Percentiles rank a stretch among this genome's conserved stretches.
Conservation (phyloP, 2,113 vertebrate genomes). For the Austrofundulus limnaeus region DNA sequence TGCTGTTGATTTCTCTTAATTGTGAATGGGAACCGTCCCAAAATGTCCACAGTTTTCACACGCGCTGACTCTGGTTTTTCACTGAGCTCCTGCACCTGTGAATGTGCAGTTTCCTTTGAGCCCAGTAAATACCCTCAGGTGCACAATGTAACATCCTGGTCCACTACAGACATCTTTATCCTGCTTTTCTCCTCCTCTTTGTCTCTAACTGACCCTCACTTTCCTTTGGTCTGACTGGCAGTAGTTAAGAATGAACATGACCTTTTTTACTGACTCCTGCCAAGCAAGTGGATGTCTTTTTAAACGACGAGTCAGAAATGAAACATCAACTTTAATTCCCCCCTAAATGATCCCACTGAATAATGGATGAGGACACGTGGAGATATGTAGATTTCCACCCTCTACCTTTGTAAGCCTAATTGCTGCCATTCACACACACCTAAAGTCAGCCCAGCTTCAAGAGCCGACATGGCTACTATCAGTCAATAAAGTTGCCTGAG, state of each 20-base stretch:
- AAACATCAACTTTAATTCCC: constrained; percentile 79
- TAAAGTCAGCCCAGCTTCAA: constrained; percentile 51
- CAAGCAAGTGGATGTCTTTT: constrained; percentile 70
- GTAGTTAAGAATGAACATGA: constrained; percentile 67
- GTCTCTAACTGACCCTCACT: constrained; percentile 34
- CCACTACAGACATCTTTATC: constrained; percentile 42
- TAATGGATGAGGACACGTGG: constrained; percentile 74
- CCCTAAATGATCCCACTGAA: constrained; percentile 75
- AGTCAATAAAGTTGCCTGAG: constrained; percentile 71
- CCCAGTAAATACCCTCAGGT: constrained; percentile 62
- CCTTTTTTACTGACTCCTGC: constrained; percentile 67
- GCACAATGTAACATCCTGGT: constrained; percentile 45
- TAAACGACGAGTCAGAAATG: constrained; percentile 72
- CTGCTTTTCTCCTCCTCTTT: constrained; percentile 3
- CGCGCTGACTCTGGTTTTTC: constrained; percentile 17
- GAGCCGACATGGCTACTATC: constrained; percentile 59
- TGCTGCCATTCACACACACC: constrained; percentile 71
- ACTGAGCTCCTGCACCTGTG: constrained; percentile 63
- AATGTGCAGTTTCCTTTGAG: constrained; percentile 55
- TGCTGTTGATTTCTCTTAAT: constrained; percentile 23
- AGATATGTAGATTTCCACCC: constrained; percentile 77
- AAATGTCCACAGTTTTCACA: constrained; percentile 45
- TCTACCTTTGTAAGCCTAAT: constrained; percentile 76
- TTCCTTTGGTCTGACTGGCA: constrained; percentile 59
- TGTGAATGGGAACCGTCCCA: constrained; percentile 36